Conservation (phyloP, 2,797 vertebrate species). For the Leptodactylus fallax region DNA sequence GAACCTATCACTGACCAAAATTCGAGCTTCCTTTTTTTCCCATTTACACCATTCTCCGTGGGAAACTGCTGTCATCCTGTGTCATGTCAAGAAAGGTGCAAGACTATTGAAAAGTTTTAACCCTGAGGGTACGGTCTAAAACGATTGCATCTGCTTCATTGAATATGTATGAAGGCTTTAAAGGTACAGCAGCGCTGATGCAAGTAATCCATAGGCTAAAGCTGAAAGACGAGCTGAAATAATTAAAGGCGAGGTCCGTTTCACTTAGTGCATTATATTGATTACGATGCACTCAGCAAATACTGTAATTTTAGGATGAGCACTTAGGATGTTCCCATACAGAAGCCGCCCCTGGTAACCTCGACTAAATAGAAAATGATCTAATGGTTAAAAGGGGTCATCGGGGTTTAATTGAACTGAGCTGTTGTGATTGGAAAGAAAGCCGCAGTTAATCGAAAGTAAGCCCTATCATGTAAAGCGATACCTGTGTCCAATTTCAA, state of each 20-base stretch:
- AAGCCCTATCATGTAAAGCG: slow-evolving; percentile 60
- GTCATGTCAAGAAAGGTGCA: slow-evolving; percentile 31
- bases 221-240: not conserved
- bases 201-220: not conserved
- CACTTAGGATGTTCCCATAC: slow-evolving; percentile 27
- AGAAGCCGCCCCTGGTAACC: slow-evolving; percentile 48
- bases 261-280: slow-evolving; percentile 28
- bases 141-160: slow-evolving; percentile 20
- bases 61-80: slow-evolving; percentile 20
- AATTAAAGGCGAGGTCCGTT: slow-evolving; percentile 1
- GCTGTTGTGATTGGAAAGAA: slow-evolving; percentile 60
- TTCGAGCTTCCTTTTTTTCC: too few relatives aligned
- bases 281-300: slow-evolving; percentile 17
- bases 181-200: not conserved
- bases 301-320: slow-evolving; percentile 26
- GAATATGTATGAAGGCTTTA: slow-evolving; percentile 34
- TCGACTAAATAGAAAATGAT: slow-evolving; percentile 56
- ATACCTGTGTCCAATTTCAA: slow-evolving; percentile 62
- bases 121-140: slow-evolving; percentile 14
- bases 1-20: not conserved
- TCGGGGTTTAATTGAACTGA: slow-evolving; percentile 56
- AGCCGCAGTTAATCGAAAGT: slow-evolving; percentile 61
- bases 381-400: slow-evolving; percentile 63
- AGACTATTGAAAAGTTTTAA: slow-evolving; percentile 7
- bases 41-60: not conserved